Evolutionary conservation across 2,113 vertebrate species (phyloP).

Genomic region (Entomyzon cyanotis): DNA sequence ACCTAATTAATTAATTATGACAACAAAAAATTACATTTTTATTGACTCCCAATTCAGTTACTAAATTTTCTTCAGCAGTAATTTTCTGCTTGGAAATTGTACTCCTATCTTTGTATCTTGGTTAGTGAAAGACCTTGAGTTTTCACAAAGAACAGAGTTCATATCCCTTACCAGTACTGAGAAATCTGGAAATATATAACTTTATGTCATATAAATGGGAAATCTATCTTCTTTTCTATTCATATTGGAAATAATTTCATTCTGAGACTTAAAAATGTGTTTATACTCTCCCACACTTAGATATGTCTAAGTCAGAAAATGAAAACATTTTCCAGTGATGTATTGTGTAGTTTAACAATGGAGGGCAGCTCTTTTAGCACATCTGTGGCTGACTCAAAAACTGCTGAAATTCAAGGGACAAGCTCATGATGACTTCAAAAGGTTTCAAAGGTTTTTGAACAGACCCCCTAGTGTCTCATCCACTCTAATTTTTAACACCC

Average conservation of each 20-base stretch:
- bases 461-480: conserved; percentile 33
- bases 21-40: conserved; percentile 23
- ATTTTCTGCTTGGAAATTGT: conserved; percentile 49
- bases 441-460: conserved; percentile 49
- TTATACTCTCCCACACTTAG: neutral
- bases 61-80: neutral
- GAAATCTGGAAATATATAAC: neutral
- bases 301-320: neutral
- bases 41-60: conserved; percentile 17
- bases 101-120: neutral
- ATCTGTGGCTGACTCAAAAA: neutral
- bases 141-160: neutral
- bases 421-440: conserved; percentile 44
- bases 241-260: neutral
- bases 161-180: neutral
- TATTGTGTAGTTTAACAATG: neutral
- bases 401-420: conserved; percentile 11
- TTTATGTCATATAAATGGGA: neutral
- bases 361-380: neutral
- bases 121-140: neutral
- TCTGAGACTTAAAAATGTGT: neutral
- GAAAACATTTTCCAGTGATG: neutral
- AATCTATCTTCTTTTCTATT: neutral
- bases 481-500: conserved; percentile 31
- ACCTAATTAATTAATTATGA: conserved; percentile 29